phyloP scores from a whole-genome alignment of 2,797 vertebrate genomes.

The Anguilla anguilla region DNA sequence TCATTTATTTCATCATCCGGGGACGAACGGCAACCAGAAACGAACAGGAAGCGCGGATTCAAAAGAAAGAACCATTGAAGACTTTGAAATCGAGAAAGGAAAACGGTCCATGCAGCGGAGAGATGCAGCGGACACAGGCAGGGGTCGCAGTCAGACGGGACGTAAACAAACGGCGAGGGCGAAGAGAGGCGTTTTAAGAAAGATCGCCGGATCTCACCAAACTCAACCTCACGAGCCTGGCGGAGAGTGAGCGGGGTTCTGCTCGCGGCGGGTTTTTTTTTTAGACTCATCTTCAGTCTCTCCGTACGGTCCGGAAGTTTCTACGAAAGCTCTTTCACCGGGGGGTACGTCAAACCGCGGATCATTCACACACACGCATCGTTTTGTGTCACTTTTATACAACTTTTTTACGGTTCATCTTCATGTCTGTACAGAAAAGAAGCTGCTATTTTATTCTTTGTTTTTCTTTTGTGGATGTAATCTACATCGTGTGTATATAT shows the following conservation, averaged over 20 bases:
- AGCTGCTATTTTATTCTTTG: slow-evolving; percentile 97
- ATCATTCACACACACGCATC: slow-evolving; percentile 87
- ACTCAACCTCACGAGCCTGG: background rate
- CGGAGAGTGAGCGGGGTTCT: slow-evolving; percentile 40
- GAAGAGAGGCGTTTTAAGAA: slow-evolving; percentile 36
- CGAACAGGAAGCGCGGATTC: slow-evolving; percentile 25
- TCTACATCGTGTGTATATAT: slow-evolving; percentile 62
- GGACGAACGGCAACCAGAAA: slow-evolving; percentile 47
- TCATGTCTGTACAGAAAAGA: slow-evolving; percentile 96
- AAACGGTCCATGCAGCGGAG: slow-evolving; percentile 49
- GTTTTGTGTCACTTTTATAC: slow-evolving; percentile 93
- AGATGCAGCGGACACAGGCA: slow-evolving; percentile 38
- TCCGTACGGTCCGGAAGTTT: slow-evolving; percentile 66
- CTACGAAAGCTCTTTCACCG: slow-evolving; percentile 79
- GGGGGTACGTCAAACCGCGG: slow-evolving; percentile 91
- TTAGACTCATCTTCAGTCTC: slow-evolving; percentile 68
- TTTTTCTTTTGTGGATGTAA: slow-evolving; percentile 88
- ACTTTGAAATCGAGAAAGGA: slow-evolving; percentile 33
- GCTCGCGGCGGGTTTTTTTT: slow-evolving; percentile 60
- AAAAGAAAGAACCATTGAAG: slow-evolving; percentile 31
- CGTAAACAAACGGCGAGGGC: slow-evolving; percentile 44
- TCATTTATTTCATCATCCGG: slow-evolving; percentile 47
- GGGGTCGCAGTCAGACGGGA: slow-evolving; percentile 43
- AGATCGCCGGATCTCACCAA: background rate
- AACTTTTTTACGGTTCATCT: slow-evolving; percentile 96